Evolutionary conservation across 2,113 vertebrate species (phyloP), one percentile per base, ranked within the genome.

Genomic region (Glareola pratincola): DNA sequence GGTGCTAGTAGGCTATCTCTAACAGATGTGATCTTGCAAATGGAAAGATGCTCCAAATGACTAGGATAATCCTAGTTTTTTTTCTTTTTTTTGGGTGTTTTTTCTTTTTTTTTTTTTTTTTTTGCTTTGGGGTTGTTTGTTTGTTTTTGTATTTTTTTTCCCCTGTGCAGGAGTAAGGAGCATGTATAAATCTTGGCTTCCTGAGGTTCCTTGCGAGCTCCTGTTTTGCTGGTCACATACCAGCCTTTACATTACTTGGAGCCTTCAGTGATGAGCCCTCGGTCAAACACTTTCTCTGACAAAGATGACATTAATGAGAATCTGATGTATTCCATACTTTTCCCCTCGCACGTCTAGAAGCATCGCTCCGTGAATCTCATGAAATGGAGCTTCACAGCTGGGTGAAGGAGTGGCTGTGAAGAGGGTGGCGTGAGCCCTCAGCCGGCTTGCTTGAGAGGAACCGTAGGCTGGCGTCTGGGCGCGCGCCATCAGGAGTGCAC

Each of bases 31-130:
- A 96, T 93, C 76, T 91, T 69, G 69, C 93, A 94, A 93, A 97
- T 68, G 98, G 98, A 98, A 98, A 98, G 98, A 98, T 98, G 98
- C 98, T 98, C 98, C 97, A 97, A 85, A 77, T 72, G 91, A 97
- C 98, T 95, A 91, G 98, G 98, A 32, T 80, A 80, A 95, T 88
- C 98, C 98, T 97, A 87, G 97, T 71, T 60, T 45, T 18, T 72
- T 20, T 72, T 57, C 41, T 68, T 48, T 69, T 48, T 69, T 39
- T 50, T 43, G 15, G 10, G 19, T 45, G 19, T n/a, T n/a, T n/a
- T n/a, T n/a, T n/a, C 8, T 27, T 34, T 14, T 36, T 3, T 48
- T 67, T 53, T 24, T 59, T 94, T 74, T 29, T 4, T 9, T 62
- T 43, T 48, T 54, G 5, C 14, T 47, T 39, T 13, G 5, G 26